A percentile compares a stretch with the other conserved stretches of the same genome.
Evolutionary conservation across 1,140 invertebrate species (phyloP).

Genomic region (Catajapyx aquilonaris): DNA sequence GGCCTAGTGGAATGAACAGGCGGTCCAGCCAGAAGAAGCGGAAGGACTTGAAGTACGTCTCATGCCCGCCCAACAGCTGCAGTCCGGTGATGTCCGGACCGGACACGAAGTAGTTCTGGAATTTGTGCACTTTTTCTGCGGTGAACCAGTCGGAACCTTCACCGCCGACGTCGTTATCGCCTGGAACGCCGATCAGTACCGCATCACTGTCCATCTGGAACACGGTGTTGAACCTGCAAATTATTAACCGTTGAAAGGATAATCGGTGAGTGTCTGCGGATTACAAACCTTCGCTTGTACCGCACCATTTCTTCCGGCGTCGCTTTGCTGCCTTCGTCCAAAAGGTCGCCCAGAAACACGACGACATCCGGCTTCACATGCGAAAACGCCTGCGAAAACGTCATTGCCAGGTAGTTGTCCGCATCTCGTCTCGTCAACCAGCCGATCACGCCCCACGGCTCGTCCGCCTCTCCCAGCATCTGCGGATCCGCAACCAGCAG

Average conservation of each 20-base stretch:
- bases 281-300: conserved; percentile 43
- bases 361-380: conserved; percentile 66
- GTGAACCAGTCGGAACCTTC: conserved; percentile 54
- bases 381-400: conserved; percentile 45
- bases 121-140: conserved; percentile 46
- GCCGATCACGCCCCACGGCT: too few species aligned
- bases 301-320: conserved; percentile 36
- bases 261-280: conserved; percentile 3
- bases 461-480: too few species aligned
- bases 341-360: conserved; percentile 72
- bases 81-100: too few species aligned
- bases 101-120: conserved; percentile 54
- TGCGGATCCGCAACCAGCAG: too few species aligned
- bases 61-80: too few species aligned
- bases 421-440: too few species aligned
- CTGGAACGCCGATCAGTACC: conserved; percentile 48
- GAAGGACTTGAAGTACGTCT: too few species aligned
- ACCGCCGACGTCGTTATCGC: conserved; percentile 89
- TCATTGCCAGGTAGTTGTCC: conserved; percentile 58
- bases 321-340: conserved; percentile 75
- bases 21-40: too few species aligned
- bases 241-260: not conserved
- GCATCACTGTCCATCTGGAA: conserved; percentile 18
- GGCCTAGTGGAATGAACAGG: too few species aligned
- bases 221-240: not conserved